phyloP scores from a whole-genome alignment of 2,888 invertebrate genomes.

The Coremacera marginata region DNA sequence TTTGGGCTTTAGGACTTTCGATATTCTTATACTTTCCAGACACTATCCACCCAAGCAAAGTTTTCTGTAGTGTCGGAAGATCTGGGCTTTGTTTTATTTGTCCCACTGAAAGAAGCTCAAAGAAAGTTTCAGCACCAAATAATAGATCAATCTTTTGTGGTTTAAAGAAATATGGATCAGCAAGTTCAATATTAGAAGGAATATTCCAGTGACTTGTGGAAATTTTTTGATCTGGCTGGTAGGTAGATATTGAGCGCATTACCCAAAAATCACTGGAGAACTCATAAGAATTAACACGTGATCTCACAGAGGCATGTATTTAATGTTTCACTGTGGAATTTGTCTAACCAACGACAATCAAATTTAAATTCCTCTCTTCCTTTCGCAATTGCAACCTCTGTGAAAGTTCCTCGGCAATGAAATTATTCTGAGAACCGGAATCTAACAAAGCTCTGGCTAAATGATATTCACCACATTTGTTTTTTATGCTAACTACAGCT shows the following conservation, averaged over 20 bases:
- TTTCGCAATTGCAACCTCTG: background rate
- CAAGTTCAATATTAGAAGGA: slow-evolving; percentile 21
- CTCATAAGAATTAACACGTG: slow-evolving; percentile 29
- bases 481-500: slow-evolving; percentile 11
- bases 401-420: background rate
- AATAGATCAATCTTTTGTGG: slow-evolving; percentile 29
- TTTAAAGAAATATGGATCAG: slow-evolving; percentile 28
- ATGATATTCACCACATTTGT: background rate
- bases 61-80: slow-evolving; percentile 31
- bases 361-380: background rate
- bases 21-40: slow-evolving; percentile 19
- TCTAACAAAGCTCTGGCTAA: slow-evolving; percentile 7
- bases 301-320: slow-evolving; percentile 16
- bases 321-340: slow-evolving; percentile 4
- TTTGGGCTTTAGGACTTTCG: background rate
- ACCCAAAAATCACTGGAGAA: slow-evolving; percentile 28
- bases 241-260: background rate
- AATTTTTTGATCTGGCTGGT: background rate
- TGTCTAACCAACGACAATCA: slow-evolving; percentile 17
- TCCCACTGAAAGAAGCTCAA: slow-evolving; percentile 17
- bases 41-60: slow-evolving; percentile 32
- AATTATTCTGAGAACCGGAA: slow-evolving; percentile 1
- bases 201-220: slow-evolving; percentile 25
- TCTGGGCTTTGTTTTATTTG: slow-evolving; percentile 22
- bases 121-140: slow-evolving; percentile 23